These are phyloP conservation scores for Heliconius aoede DNA, from an alignment of 2,888 invertebrate species.

Conservation along the genomic window DNA sequence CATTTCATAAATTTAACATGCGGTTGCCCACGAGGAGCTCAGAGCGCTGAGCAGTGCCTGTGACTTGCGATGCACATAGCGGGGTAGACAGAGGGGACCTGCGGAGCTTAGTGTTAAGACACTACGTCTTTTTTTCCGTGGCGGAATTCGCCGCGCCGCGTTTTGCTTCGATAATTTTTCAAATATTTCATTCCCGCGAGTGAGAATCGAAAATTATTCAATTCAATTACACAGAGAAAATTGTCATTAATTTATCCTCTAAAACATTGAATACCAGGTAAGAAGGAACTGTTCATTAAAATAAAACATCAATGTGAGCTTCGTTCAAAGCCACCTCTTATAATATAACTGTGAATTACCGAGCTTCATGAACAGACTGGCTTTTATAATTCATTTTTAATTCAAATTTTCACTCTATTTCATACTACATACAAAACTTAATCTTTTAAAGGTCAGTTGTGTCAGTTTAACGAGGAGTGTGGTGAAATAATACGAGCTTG, in stretches of 20 bases:
- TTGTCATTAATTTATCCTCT: too few species aligned
- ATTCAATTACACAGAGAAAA: too few species aligned
- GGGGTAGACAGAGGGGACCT: background rate
- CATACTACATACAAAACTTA: constrained; percentile 6
- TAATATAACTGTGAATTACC: background rate
- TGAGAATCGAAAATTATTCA: too few species aligned
- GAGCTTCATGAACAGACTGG: background rate
- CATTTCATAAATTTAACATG: too few species aligned
- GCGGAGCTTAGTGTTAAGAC: too few species aligned
- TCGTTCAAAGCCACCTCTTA: background rate
- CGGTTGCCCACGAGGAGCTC: too few species aligned
- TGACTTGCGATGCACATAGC: too few species aligned
- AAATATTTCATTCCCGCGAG: too few species aligned
- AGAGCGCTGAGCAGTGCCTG: too few species aligned
- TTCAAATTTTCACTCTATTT: constrained; percentile 2
- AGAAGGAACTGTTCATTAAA: background rate
- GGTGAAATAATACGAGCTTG: background rate
- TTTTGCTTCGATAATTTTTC: background rate
- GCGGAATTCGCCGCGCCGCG: too few species aligned
- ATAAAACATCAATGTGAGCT: background rate
- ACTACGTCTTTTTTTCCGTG: too few species aligned
- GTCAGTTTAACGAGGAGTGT: background rate
- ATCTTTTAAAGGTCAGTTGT: constrained; percentile 4
- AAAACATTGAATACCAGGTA: background rate
- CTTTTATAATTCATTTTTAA: background rate